Conservation (phyloP, 2,797 vertebrate genomes). For the Sebastes minor region DNA sequence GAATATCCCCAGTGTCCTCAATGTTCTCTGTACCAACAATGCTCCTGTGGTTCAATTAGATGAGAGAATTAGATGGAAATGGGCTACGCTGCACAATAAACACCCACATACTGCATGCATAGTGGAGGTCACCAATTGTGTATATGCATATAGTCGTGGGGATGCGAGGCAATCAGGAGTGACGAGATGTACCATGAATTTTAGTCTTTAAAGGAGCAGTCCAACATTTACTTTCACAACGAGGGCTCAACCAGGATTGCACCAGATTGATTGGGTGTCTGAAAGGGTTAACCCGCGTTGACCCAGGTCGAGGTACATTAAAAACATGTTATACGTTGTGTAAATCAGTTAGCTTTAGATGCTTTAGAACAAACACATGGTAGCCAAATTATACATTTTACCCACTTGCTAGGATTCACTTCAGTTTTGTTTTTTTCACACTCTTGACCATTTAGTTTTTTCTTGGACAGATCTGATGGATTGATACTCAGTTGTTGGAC, state of each 20-base stretch:
- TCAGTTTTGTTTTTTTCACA: background rate
- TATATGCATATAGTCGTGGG: background rate
- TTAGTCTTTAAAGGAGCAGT: background rate
- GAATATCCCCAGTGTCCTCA: constrained; percentile 9
- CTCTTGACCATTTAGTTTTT: background rate
- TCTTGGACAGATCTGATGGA: background rate
- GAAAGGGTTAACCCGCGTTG: too few relatives aligned
- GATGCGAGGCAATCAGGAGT: background rate
- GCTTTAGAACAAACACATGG: background rate
- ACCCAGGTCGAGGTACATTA: too few relatives aligned
- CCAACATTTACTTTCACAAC: background rate
- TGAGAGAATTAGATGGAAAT: constrained; percentile 15
- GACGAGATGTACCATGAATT: background rate
- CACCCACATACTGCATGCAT: background rate
- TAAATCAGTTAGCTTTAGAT: background rate
- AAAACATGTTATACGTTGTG: background rate
- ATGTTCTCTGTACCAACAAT: constrained; percentile 5
- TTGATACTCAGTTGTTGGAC: background rate
- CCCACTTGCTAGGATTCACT: background rate
- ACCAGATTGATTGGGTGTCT: too few relatives aligned
- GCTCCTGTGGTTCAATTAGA: constrained; percentile 15
- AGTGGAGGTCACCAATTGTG: background rate
- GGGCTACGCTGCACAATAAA: background rate
- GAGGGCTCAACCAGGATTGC: too few relatives aligned
- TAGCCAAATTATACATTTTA: background rate